phyloP scores from a whole-genome alignment of 2,888 invertebrate species.

The Acanthopleura granulata region DNA sequence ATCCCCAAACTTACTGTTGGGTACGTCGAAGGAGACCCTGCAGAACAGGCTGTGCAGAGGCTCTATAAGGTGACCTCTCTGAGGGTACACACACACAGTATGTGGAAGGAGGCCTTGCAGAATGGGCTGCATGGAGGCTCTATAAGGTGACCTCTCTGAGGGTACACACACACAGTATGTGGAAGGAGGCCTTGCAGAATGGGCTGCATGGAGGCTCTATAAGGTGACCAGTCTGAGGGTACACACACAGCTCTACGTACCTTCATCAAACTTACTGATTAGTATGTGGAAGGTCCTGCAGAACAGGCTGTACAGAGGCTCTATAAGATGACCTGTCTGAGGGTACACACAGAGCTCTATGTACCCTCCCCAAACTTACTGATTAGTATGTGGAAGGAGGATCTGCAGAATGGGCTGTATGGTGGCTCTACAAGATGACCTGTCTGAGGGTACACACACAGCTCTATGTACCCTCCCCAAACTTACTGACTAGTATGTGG shows the following conservation, averaged over 20 bases:
- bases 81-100: conserved; percentile 38
- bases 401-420: conserved; percentile 42
- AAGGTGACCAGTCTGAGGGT: conserved; percentile 55
- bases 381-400: conserved; percentile 39
- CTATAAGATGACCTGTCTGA: conserved; percentile 56
- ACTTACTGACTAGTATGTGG: conserved; percentile 36
- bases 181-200: conserved; percentile 38
- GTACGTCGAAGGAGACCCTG: conserved; percentile 37
- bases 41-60: conserved; percentile 51
- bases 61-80: conserved; percentile 57
- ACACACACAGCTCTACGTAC: conserved; percentile 34
- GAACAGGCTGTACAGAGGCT: conserved; percentile 52
- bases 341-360: conserved; percentile 40
- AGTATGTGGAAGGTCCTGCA: conserved; percentile 38
- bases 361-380: conserved; percentile 32
- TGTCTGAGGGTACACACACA: conserved; percentile 44
- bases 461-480: conserved; percentile 28
- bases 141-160: conserved; percentile 55
- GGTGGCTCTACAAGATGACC: conserved; percentile 61
- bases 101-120: conserved; percentile 40
- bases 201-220: conserved; percentile 57
- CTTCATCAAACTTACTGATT: conserved; percentile 33
- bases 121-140: conserved; percentile 55
- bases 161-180: conserved; percentile 40
- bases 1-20: conserved; percentile 26